A percentile compares a stretch with the other conserved stretches of the same genome.
Conservation (phyloP, 2,797 vertebrate species). For the Loriculus beryllinus region DNA sequence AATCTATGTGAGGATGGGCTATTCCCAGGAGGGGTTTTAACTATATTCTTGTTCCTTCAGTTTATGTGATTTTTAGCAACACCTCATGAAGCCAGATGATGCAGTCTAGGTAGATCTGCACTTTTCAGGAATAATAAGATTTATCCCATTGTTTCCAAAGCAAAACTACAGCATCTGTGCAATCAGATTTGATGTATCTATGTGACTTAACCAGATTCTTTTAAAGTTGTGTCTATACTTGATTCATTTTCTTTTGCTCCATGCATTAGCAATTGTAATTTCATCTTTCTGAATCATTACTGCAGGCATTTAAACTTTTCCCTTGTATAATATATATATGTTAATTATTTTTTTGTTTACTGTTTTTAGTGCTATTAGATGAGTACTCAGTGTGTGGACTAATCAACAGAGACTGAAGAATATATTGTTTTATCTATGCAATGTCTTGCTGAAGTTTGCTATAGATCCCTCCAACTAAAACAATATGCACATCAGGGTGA, state of each 20-base stretch:
- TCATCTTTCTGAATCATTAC: not conserved
- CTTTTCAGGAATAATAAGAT: not conserved
- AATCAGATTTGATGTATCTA: not conserved
- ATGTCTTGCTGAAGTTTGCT: not conserved
- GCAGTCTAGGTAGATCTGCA: not conserved
- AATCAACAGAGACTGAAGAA: not conserved
- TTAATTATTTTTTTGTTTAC: not conserved
- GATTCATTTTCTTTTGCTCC: not conserved
- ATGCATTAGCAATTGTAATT: not conserved
- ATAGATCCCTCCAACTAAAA: not conserved
- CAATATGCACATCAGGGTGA: not conserved
- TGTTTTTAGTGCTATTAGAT: not conserved
- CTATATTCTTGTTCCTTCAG: not conserved
- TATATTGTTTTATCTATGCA: not conserved
- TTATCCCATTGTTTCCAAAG: not conserved
- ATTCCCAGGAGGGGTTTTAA: not conserved
- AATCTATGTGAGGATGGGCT: not conserved
- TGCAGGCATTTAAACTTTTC: not conserved
- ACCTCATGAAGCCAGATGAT: not conserved
- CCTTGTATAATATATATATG: not conserved
- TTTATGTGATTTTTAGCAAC: not conserved
- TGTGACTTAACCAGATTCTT: not conserved
- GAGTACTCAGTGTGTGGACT: not conserved
- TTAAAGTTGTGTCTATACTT: not conserved
- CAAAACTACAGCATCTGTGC: not conserved